phyloP scores from a whole-genome alignment of 2,113 vertebrate species.

The Lamprotornis superbus region DNA sequence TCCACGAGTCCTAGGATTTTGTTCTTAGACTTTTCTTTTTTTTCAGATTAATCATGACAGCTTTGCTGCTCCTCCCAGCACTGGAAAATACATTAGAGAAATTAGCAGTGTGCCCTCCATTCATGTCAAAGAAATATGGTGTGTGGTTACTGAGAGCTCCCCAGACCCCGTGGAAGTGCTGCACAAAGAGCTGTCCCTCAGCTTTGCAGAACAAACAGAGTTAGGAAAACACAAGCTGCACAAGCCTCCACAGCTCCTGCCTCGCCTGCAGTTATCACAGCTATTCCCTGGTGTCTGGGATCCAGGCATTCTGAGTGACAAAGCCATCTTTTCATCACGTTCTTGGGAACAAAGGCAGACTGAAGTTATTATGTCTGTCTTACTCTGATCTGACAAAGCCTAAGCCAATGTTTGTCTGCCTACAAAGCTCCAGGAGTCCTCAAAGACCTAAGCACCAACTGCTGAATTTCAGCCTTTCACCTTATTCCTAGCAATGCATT shows the following conservation, averaged over 20 bases:
- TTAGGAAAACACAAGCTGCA: neutral
- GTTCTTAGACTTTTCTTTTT: neutral
- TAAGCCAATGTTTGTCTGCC: neutral
- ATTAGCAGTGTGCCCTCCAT: neutral
- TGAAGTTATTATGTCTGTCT: neutral
- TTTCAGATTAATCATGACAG: neutral
- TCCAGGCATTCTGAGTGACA: neutral
- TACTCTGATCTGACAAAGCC: neutral
- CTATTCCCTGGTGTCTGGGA: neutral
- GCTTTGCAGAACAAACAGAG: neutral
- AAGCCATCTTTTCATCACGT: neutral
- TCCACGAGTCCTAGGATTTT: neutral
- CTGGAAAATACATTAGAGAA: neutral
- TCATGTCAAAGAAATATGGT: neutral
- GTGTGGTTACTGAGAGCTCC: neutral
- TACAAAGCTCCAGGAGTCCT: neutral
- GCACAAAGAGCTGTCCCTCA: neutral
- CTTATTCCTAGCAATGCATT: neutral
- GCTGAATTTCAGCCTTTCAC: neutral
- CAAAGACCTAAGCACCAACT: neutral
- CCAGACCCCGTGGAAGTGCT: neutral
- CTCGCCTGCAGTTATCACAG: neutral
- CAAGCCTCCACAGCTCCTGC: neutral
- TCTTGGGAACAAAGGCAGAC: neutral
- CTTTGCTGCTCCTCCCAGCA: neutral